These are phyloP conservation scores for Oreortyx pictus DNA, from an alignment of 2,797 vertebrate genomes.

Conservation along the genomic window DNA sequence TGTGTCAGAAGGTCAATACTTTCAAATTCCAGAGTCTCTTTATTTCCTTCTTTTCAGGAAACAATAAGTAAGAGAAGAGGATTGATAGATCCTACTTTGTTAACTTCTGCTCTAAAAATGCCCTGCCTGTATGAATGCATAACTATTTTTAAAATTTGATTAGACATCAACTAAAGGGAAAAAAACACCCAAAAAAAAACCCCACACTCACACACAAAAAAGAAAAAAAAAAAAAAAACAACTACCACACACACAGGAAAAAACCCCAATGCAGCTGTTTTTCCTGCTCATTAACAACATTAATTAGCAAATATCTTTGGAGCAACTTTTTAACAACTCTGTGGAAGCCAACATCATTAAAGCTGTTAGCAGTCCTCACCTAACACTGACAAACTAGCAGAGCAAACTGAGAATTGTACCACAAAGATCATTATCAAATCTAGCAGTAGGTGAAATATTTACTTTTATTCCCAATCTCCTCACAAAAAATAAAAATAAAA, in stretches of 20 bases:
- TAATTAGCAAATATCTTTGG: slow-evolving; percentile 18
- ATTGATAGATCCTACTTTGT: slow-evolving; percentile 74
- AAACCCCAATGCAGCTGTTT: not conserved
- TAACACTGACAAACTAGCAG: not conserved
- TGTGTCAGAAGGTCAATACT: slow-evolving; percentile 75
- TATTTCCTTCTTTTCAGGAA: slow-evolving; percentile 74
- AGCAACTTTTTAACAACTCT: slow-evolving; percentile 34
- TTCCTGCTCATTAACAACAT: slow-evolving; percentile 20
- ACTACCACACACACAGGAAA: not conserved
- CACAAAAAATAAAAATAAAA: not conserved
- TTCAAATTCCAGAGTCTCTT: slow-evolving; percentile 75
- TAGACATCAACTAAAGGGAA: not conserved
- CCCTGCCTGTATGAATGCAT: slow-evolving; percentile 28
- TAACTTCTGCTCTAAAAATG: slow-evolving; percentile 73
- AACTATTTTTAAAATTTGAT: slow-evolving; percentile 22
- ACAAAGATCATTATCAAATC: not conserved
- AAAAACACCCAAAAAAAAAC: not conserved
- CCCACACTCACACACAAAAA: not conserved
- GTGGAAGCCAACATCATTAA: not conserved
- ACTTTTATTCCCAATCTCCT: not conserved
- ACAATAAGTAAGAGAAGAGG: slow-evolving; percentile 64
- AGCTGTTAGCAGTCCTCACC: not conserved
- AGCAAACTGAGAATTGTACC: not conserved
- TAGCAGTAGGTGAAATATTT: not conserved
- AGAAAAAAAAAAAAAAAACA: not conserved